Evolutionary conservation across 2,888 invertebrate species (phyloP), one percentile per base, ranked within the genome.

Genomic region (Eupithecia subfuscata): DNA sequence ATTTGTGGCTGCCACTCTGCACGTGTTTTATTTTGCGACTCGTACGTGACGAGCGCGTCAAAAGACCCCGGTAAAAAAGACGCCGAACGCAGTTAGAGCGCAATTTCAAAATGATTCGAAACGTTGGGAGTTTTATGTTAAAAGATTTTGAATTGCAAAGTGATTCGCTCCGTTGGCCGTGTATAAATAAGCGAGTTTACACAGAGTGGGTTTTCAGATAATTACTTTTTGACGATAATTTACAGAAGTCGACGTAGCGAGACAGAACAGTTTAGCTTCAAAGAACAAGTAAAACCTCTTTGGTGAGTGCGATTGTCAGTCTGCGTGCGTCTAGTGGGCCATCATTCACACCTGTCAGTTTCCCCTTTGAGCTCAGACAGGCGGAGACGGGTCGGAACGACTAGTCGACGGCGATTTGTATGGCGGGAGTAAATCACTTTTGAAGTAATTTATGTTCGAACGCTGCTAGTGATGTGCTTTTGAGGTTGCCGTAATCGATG

Each of bases 11-110:
- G 89, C 90, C 90, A 90, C 87, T 90, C 89, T 84, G 89, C 91
- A 87, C 92, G 92, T 91, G 91, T 91, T 93, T 93, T 93, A 93
- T 94, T 93, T 92, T 91, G 91, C 91, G 88, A 87, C 87, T 88
- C 64, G 91, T 90, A 93, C 93, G 92, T 92, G 93, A 93, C 90
- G 87, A 85, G 87, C 87, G 87, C 87, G 91, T 90, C 90, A 90
- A 89, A 87, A 86, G 87, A 81, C 80, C 74, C 79, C 79, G 81
- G 84, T 83, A 88, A 89, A 90, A 90, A 90, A 87, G 78, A 76
- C 25, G 60, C 80, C 80, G 82, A 78, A 79, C 83, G 65, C 79
- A 80, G 81, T 83, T 82, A 83, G 81, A 85, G 82, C 81, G 83
- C 82, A 84, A 83, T 84, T 84, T 85, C 80, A 78, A 85, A 87